Base-by-base conservation (phyloP, 2,888 invertebrate genomes). In the Beris chalybata region DNA sequence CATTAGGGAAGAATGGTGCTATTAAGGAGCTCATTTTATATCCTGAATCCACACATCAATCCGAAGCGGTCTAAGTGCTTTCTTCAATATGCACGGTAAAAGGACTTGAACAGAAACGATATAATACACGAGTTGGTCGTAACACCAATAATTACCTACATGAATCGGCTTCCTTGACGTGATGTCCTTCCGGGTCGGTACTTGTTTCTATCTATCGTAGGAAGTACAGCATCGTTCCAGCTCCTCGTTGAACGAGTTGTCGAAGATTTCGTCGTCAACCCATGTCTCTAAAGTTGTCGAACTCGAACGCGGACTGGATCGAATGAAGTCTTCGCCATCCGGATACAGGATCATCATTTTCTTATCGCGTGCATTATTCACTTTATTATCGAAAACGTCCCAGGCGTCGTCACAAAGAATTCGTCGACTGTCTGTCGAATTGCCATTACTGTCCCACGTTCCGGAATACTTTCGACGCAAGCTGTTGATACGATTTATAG, bases 271-370 rank as follows among this genome's bases (percentile, higher is more conserved):
- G 61, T 80, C 80, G 68, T 81, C 81, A 64, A 81, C 68, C 81
- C 80, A 80, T 2, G 81, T 80, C 67, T 80, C 79, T 32, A 79
- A 67, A 4, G 81, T 81, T 54, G 78, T 79, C 45, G 80, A 76
- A 71, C 81, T 80, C 32, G 79, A 80, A 68, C 74, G 76, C 54
- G 76, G 74, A 59, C 80, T 79, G 30, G 79, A 77, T 67, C 74
- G 73, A 32, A 74, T 74, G 1, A 75, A 78, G 1, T 72, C 73
- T 53, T 72, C 72, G 4, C 54, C 57, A 57, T 65, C 61, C 11
- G 74, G 72, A 5, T 67, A 66, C 3, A 54, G 29, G 50, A 69
- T 70, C 6, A 70, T 70, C 43, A 73, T 45, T 22, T 71, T 69
- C 38, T 72, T 75, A 56, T 74, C 73, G 7, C 71, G 70, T 31